Conservation (phyloP, 2,113 vertebrate genomes). For the Aepyceros melampus region DNA sequence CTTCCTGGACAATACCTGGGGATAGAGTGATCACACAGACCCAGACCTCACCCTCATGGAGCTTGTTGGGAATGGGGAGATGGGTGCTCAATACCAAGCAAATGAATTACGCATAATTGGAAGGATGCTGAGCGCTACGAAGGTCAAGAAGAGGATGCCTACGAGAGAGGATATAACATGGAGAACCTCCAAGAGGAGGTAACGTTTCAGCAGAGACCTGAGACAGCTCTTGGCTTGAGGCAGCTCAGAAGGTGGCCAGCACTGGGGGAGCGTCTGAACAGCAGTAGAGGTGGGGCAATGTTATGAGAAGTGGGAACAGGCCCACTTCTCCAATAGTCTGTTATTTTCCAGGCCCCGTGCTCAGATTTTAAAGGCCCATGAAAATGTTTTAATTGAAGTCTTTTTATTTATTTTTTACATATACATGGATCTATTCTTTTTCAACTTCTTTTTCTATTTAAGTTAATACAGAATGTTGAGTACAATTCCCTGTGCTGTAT, state of each 20-base stretch:
- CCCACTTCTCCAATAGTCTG: background rate
- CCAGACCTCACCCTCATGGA: background rate
- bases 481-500: background rate
- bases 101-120: fast-evolving
- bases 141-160: background rate
- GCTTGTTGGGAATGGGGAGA: background rate
- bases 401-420: background rate
- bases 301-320: background rate
- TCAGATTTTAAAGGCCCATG: background rate
- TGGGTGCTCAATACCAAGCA: background rate
- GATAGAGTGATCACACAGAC: fast-evolving
- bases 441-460: background rate
- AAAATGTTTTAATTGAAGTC: background rate
- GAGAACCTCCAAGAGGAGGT: background rate
- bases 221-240: background rate
- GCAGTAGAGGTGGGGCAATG: background rate
- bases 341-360: background rate
- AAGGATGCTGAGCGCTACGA: fast-evolving
- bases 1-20: too few relatives aligned
- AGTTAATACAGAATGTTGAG: background rate
- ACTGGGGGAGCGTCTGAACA: fast-evolving
- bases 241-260: background rate
- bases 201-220: background rate
- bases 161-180: fast-evolving
- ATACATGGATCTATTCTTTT: background rate